These are phyloP conservation scores for Hippopotamyrus pictus DNA, from an alignment of 2,797 vertebrate species.

Conservation along the genomic window DNA sequence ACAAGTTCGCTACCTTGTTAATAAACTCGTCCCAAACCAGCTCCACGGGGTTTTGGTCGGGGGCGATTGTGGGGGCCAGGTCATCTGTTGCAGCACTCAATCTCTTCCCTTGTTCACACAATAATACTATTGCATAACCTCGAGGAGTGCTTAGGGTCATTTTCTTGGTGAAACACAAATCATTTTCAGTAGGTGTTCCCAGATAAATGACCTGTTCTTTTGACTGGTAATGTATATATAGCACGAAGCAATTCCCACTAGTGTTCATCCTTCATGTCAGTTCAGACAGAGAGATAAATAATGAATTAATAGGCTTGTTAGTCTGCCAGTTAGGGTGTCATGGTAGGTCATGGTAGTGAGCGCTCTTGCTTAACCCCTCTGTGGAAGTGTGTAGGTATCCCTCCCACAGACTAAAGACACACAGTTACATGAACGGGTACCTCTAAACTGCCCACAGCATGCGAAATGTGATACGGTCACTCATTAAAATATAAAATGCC, in stretches of 20 bases:
- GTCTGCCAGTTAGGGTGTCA: neutral
- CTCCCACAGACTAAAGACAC: neutral
- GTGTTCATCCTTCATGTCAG: neutral
- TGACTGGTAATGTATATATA: neutral
- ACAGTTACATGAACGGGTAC: neutral
- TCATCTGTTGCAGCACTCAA: neutral
- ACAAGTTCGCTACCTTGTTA: neutral
- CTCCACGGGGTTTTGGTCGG: neutral
- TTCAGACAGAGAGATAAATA: neutral
- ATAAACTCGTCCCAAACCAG: neutral
- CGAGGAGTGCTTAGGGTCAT: neutral
- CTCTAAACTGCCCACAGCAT: neutral
- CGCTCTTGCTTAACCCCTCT: neutral
- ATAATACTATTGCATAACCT: neutral
- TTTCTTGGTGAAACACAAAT: neutral
- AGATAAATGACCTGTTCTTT: neutral
- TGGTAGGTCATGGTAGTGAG: neutral
- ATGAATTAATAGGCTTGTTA: neutral
- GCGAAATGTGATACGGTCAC: neutral
- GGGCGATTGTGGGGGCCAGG: neutral
- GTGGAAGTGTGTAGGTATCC: neutral
- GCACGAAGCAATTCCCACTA: neutral
- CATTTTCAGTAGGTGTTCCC: neutral
- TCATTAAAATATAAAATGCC: neutral
- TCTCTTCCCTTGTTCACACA: neutral